phyloP scores from a whole-genome alignment of 2,888 invertebrate genomes.

The Platypus cylindrus region DNA sequence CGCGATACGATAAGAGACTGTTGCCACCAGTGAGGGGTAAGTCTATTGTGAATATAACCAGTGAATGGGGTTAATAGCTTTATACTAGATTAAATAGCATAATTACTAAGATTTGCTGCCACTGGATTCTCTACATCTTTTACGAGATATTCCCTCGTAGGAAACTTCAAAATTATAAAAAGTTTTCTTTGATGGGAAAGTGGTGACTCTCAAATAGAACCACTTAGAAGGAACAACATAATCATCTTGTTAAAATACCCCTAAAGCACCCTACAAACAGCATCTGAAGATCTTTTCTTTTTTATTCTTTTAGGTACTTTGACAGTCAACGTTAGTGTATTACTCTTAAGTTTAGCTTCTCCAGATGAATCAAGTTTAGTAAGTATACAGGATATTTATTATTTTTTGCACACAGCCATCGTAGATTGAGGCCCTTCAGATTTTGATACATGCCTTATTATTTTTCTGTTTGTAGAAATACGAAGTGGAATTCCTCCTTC shows the following conservation, averaged over 20 bases:
- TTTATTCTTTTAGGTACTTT: slow-evolving; percentile 73
- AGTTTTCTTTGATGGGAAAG: too few species aligned
- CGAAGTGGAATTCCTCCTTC: slow-evolving; percentile 87
- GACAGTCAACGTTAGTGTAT: slow-evolving; percentile 86
- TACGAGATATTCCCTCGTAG: too few species aligned
- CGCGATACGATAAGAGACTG: slow-evolving; percentile 86
- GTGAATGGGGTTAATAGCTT: too few species aligned
- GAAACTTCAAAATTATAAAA: too few species aligned
- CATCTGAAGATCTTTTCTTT: too few species aligned
- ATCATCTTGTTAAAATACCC: too few species aligned
- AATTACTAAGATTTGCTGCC: too few species aligned
- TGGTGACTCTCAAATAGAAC: too few species aligned
- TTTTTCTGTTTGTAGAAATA: slow-evolving; percentile 84
- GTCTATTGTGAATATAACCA: slow-evolving; percentile 23
- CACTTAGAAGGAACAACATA: too few species aligned
- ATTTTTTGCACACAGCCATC: background rate
- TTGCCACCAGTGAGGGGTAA: slow-evolving; percentile 82
- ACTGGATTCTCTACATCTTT: too few species aligned
- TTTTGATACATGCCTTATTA: background rate
- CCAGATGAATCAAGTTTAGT: slow-evolving; percentile 95
- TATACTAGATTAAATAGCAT: too few species aligned
- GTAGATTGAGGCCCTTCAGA: background rate
- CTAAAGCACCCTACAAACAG: too few species aligned
- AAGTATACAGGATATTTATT: slow-evolving; percentile 39
- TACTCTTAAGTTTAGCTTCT: slow-evolving; percentile 85